Percentiles rank a stretch among this genome's conserved stretches.
These are phyloP conservation scores for Mesoclemmys tuberculata DNA, from an alignment of 2,113 vertebrate species.

Conservation along the genomic window DNA sequence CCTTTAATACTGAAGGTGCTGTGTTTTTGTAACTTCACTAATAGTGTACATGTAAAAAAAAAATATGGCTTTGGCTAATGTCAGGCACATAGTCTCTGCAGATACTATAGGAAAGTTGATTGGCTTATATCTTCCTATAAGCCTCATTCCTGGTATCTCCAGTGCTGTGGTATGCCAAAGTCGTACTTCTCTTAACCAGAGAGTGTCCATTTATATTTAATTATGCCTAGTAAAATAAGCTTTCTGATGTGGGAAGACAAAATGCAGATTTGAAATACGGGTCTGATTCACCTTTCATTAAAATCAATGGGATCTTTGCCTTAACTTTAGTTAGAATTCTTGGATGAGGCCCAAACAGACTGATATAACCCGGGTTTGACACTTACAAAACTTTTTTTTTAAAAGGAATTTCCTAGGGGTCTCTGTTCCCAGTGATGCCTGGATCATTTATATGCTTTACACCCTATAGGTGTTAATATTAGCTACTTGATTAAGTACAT, in stretches of 20 bases:
- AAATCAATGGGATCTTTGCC: not conserved
- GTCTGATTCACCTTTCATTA: not conserved
- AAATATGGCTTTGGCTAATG: not conserved
- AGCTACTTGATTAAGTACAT: not conserved
- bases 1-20: constrained; percentile 1
- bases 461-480: not conserved
- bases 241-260: not conserved
- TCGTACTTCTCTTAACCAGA: not conserved
- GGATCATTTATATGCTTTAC: not conserved
- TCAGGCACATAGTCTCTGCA: not conserved
- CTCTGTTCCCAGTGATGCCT: not conserved
- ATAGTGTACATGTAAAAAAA: not conserved
- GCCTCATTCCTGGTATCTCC: not conserved
- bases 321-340: not conserved
- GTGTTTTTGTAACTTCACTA: not conserved
- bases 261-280: accelerated
- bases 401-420: not conserved
- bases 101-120: not conserved
- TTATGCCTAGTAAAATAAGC: not conserved
- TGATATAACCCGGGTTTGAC: accelerated
- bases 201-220: not conserved
- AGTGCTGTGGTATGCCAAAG: not conserved
- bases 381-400: not conserved
- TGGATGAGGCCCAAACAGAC: not conserved
- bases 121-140: not conserved